Percentiles rank a stretch among this genome's conserved stretches.
Evolutionary conservation across 2,888 invertebrate genomes (phyloP).

Genomic region (Drosophila mettleri): DNA sequence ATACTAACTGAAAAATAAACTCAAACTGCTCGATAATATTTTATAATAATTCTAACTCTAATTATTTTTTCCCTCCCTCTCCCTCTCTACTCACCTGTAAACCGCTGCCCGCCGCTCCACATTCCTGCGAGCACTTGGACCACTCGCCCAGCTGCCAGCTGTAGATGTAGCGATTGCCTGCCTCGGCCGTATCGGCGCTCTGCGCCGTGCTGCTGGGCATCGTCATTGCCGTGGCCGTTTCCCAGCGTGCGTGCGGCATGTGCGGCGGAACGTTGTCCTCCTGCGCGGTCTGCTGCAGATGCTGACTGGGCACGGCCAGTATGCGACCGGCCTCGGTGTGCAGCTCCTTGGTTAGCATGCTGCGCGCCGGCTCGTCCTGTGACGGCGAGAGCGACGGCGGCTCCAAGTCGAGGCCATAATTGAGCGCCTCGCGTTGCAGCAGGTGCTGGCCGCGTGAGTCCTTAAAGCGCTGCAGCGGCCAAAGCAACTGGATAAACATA

Average conservation of each 20-base stretch:
- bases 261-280: conserved; percentile 61
- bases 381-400: conserved; percentile 79
- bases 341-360: conserved; percentile 56
- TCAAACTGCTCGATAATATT: no score
- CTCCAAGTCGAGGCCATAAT: conserved; percentile 84
- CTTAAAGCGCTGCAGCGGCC: conserved; percentile 92
- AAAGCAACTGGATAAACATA: conserved; percentile 88
- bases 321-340: conserved; percentile 53
- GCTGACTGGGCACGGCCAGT: conserved; percentile 19
- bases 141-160: conserved; percentile 93
- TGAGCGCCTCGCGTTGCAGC: conserved; percentile 85
- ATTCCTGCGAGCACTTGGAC: conserved; percentile 94
- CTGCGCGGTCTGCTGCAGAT: not conserved
- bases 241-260: conserved; percentile 80
- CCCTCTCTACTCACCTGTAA: conserved; percentile 83
- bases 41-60: no score
- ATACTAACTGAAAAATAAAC: no score
- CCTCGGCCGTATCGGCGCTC: not conserved
- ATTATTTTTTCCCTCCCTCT: not conserved
- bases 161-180: conserved; percentile 86
- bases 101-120: conserved; percentile 89
- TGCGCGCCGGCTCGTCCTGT: conserved; percentile 79
- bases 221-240: conserved; percentile 58
- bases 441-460: conserved; percentile 90
- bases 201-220: conserved; percentile 30